Base-by-base conservation (phyloP, 2,113 vertebrate species). In the Paratilapia polleni region DNA sequence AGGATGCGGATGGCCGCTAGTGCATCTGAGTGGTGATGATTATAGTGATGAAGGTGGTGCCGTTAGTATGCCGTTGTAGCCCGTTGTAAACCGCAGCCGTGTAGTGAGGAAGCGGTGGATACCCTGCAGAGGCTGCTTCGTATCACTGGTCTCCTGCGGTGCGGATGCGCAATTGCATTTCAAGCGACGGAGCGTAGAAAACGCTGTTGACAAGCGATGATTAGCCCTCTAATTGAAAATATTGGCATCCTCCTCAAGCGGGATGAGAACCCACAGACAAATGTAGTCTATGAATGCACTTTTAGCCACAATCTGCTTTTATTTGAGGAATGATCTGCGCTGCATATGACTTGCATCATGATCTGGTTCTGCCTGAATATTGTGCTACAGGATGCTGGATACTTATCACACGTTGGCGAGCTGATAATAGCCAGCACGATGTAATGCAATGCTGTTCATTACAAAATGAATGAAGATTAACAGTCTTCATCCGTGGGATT, bases 1-100 rank as follows among this genome's bases (percentile, higher is more conserved):
- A 49, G 85, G 91, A 91, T 94, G 91, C 90, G 91, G 85, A 80
- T 86, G 77, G 78, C 78, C 78, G 82, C 36, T 49, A 62, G 79
- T 82, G 78, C 84, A 77, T 63, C 57, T 57, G 62, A 52, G 17
- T 79, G 88, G 58, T 64, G 92, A 73, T 9, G 92, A 58, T 59
- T 84, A 19, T 31, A 83, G n/a, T 43, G 87, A 81, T 70, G 91
- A 89, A 83, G 91, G 83, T 78, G 73, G 52, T 83, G 81, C 56
- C 66, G 81, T 82, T 81, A 78, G 59, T 70, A 76, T 22, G 60
- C 81, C 73, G 77, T 91, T 83, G 86, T 91, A 87, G 57, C 49
- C 26, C 34, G 14, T 15, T 41, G 68, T 62, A 78, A 77, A 80
- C 8, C 68, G 2, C 56, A 59, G 58, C 61, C 5, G 54, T 63